Base-by-base conservation (phyloP, 2,113 vertebrate genomes). In the Pyrgilauda ruficollis region DNA sequence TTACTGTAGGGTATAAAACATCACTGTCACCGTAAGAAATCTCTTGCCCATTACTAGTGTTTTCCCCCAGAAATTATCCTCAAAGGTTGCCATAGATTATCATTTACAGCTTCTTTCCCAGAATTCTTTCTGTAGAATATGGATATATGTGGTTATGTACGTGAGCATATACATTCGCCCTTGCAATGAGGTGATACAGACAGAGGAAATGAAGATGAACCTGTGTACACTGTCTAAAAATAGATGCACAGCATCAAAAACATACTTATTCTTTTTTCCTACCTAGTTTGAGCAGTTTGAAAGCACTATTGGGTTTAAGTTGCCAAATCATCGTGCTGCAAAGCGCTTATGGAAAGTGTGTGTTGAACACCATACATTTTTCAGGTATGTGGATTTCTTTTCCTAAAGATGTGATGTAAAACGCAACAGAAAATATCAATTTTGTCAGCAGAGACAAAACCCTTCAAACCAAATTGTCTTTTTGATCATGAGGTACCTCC, bases 311-410 rank as follows among this genome's bases (percentile, higher is more conserved):
- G 99, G 99, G 46, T 99, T 99, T 98, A 99, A 99, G 90, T 98
- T 99, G 76, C 99, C 99, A 86, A 99, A 99, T 96, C 99, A 99
- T 72, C 98, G 99, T 70, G 99, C 99, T 75, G 99, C 99, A 88
- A 99, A 99, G 96, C 98, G 99, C 93, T 98, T 99, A 33, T 99
- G 99, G 99, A 99, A 99, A 97, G 99, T 99, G 30, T 99, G 99
- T 66, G 99, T 99, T 64, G 99, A 99, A 53, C 99, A 99, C 84
- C 99, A 99, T 64, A 99, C 99, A 7, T 99, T 99, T 98, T 99
- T 99, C 98, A 99, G 99, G 99, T 99, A 93, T 67, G 97, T 84
- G 64, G 50, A 53, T 74, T 78, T 73, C 69, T 85, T 68, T 95
- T 93, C 50, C 70, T 93, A 58, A 75, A 85, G 31, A 17, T 87